Evolutionary conservation across 1,140 invertebrate genomes (phyloP), one percentile per base, ranked within the genome.

Genomic region (Drosophila funebris): DNA sequence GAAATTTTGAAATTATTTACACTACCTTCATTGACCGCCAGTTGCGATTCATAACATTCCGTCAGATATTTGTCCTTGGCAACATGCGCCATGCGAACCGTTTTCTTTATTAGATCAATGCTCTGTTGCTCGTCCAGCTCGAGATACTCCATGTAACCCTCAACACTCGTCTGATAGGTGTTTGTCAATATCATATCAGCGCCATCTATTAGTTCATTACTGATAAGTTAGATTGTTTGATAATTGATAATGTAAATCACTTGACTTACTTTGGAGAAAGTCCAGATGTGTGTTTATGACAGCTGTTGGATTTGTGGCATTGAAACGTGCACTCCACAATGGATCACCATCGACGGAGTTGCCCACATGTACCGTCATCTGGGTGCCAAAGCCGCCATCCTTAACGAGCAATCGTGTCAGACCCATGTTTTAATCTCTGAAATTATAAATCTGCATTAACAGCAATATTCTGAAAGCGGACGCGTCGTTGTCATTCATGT

Each of bases 131-230:
- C 92, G 39, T 93, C 93, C 11, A 97, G 70, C 0, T 94, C 93
- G 46, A 97, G 90, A 91, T 96, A 94, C 84, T 96, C 93, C 68
- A 94, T 92, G 83, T 98, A 96, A 4, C 96, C 96, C 20, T 94
- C 93, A 39, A 97, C 92, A 20, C 95, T 96, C 0, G 97, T 96
- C 92, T 98, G 97, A 91, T 98, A 99, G 3, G 96, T 97, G 69
- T 96, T 96, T 4, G 97, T 98, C 75, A 96, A 94, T 53, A 98
- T 95, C 27, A 98, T 92, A 90, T 98, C 95, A 14, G 96, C 95
- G 14, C 97, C 97, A 88, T 96, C 96, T 95, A 24, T 52, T 31
- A 27, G 66, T 36, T 57, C 20, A 46, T 36, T n/a, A 24, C 18
- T 61, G 33, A 57, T 44, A 16, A 54, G 20, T 50, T 33, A 63